Base-by-base conservation (phyloP, 2,888 invertebrate genomes). In the Odontocerum albicorne region DNA sequence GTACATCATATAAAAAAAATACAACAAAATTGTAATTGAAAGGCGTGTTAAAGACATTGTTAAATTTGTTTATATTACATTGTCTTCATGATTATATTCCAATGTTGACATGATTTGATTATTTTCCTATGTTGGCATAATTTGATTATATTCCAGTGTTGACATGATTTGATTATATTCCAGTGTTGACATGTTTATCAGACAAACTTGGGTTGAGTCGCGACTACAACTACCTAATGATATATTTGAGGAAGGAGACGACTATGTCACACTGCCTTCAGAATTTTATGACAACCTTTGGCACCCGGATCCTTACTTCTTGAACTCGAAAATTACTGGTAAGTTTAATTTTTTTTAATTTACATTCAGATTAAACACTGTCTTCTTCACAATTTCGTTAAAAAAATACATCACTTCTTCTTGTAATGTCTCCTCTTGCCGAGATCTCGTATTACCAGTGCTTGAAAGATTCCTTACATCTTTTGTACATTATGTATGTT, bases 271-370 rank as follows among this genome's bases (percentile, higher is more conserved):
- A 0, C 70, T 91, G 32, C 90, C 90, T 8, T 85, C 88, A 31
- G 87, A 88, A 69, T 88, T 88, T 71, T 88, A 90, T 64, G 88
- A 90, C 65, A 88, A 87, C 67, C 77, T 92, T n/a, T 92, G 91
- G 91, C 90, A 90, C 67, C 91, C 91, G 0, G 91, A 92, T 72
- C 86, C 90, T 19, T 92, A 90, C 69, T 90, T 92, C 70, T 73
- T 90, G 32, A 91, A 90, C 71, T 89, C 91, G 2, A 90, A 92
- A 81, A 86, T 90, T 44, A 87, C 90, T 68, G 90, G 90, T 90
- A 72, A 32, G 12, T 19, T 42, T 13, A 36, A 15, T 17, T 39
- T 47, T 38, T 46, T 20, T 19, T 40, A 10, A 10, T 12, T 13
- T 38, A 2, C 10, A 2, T 38, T 3, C 17, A 15, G 2, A 15